Evolutionary conservation across 2,888 invertebrate genomes (phyloP), one percentile per base, ranked within the genome.

Genomic region (Criorhina ranunculi): DNA sequence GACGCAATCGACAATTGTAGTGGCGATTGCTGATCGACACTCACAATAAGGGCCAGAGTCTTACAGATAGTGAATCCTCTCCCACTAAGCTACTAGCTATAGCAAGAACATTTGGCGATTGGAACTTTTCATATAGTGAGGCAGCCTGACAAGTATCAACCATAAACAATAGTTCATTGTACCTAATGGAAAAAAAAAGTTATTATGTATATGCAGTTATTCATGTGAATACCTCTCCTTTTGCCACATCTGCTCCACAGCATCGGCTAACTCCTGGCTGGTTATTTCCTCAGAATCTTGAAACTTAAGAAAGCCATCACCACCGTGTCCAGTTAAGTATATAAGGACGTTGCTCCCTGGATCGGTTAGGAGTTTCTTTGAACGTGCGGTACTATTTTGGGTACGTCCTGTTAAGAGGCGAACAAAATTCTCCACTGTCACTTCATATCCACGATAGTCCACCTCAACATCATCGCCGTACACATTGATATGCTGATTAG

Each of bases 381-480:
- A 98, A 69, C 98, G 94, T 0, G 99, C 99, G 0, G 98, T 99
- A 73, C 97, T 97, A 0, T 96, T 96, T 11, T 97, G 96, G 2
- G 98, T 94, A 69, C 99, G 93, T 0, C 99, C 99, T 0, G 99
- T 99, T 49, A 99, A 92, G 0, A 99, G 93, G 9, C 99, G 95
- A 0, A 99, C 98, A 93, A 99, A 99, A 92, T 99, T 99, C 91
- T 99, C 99, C 1, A 99, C 99, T 0, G 99, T 99, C 0, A 98
- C 96, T 92, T 97, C 97, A 91, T 97, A 97, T 17, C 98, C 99
- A 88, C 99, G 94, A 90, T 99, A 99, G 91, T 99, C 99, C 0
- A 99, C 99, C 93, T 99, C 99, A 5, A 99, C 98, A 93, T 99
- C 99, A 92, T 99, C 98, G 49, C 99, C 99, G 91, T 99, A 99